A percentile compares a stretch with the other conserved stretches of the same genome.
Evolutionary conservation across 2,113 vertebrate genomes (phyloP).

Genomic region (Podarcis raffonei): DNA sequence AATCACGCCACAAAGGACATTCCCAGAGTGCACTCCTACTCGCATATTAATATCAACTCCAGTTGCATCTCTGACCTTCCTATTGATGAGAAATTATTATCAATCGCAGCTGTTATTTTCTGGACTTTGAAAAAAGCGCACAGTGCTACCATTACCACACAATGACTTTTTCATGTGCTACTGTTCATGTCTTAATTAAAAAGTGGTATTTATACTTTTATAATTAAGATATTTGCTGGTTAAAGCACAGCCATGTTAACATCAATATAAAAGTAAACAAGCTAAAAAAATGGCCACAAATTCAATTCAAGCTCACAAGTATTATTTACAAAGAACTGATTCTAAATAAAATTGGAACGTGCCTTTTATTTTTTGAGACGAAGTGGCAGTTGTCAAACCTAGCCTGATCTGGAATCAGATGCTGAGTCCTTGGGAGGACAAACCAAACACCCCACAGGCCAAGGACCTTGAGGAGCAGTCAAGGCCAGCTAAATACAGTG

Average conservation of each 20-base stretch:
- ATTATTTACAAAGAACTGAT: background rate
- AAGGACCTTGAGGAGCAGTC: too few relatives aligned
- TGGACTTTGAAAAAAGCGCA: background rate
- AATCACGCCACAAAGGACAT: constrained; percentile 96
- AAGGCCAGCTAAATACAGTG: too few relatives aligned
- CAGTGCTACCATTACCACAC: background rate
- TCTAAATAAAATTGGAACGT: background rate
- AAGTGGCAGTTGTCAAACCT: background rate
- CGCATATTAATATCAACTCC: constrained; percentile 98
- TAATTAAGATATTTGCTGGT: background rate
- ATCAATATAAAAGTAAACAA: background rate
- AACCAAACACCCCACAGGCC: too few relatives aligned
- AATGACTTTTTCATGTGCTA: too few relatives aligned
- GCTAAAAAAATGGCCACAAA: too few relatives aligned
- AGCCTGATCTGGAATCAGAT: too few relatives aligned
- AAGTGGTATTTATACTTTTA: background rate
- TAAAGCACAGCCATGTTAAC: background rate
- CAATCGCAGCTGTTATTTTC: background rate
- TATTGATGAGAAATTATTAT: constrained; percentile 61
- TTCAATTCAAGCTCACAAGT: background rate
- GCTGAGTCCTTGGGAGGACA: too few relatives aligned
- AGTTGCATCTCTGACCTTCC: constrained; percentile 94
- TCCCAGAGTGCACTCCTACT: constrained; percentile 95
- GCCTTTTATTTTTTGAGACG: background rate
- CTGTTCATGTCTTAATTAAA: background rate